Evolutionary conservation across 2,797 vertebrate genomes (phyloP).

Genomic region (Melanogrammus aeglefinus): DNA sequence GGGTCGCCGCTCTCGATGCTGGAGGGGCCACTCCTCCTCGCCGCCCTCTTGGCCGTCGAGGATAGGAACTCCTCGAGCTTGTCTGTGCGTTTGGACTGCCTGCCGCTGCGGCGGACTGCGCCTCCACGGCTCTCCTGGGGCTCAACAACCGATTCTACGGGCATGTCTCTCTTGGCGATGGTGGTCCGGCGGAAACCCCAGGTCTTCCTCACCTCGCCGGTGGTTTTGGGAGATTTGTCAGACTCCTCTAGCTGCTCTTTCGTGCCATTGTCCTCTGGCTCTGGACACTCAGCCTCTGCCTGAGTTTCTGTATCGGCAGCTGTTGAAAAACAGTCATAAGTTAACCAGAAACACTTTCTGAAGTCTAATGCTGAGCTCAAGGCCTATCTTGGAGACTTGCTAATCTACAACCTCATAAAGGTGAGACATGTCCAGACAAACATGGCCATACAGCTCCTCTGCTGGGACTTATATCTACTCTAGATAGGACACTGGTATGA

Average conservation of each 20-base stretch:
- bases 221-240: constrained; percentile 68
- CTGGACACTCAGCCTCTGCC: constrained; percentile 27
- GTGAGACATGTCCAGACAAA: neutral
- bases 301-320: constrained; percentile 29
- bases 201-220: constrained; percentile 86
- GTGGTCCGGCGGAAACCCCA: constrained; percentile 91
- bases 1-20: constrained; percentile 84
- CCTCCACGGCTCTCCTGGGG: constrained; percentile 75
- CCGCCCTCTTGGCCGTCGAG: constrained; percentile 82
- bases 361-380: neutral
- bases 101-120: constrained; percentile 87
- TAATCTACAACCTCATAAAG: neutral
- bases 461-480: neutral
- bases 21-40: constrained; percentile 72
- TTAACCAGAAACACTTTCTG: neutral
- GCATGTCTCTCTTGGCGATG: constrained; percentile 87
- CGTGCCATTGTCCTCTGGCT: constrained; percentile 47
- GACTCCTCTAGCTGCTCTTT: constrained; percentile 56
- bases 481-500: neutral
- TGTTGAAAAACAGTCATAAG: constrained; percentile 30
- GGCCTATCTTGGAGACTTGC: neutral
- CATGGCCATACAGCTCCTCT: neutral
- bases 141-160: constrained; percentile 75
- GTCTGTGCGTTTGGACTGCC: constrained; percentile 92
- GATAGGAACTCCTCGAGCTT: constrained; percentile 94